phyloP scores from a whole-genome alignment of 2,888 invertebrate genomes.

The Leptopilina drosophilae region DNA sequence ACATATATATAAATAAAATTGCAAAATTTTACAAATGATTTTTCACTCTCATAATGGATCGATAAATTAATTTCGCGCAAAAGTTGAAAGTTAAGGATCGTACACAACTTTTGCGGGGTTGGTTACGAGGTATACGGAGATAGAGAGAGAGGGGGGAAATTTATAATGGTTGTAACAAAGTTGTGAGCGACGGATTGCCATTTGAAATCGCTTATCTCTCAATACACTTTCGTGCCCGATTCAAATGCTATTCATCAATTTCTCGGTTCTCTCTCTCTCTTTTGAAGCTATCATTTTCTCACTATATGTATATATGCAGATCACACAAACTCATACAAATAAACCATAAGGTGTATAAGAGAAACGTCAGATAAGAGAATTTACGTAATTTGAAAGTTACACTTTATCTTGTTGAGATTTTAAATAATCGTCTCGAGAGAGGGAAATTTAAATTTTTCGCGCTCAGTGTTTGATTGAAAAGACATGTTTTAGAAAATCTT shows the following conservation, averaged over 20 bases:
- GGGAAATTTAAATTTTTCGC: not conserved
- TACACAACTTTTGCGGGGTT: conserved; percentile 8
- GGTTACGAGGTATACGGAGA: not conserved
- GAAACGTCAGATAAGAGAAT: conserved; percentile 41
- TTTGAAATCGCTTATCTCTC: conserved; percentile 39
- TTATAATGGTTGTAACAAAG: conserved; percentile 38
- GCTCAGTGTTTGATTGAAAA: conserved; percentile 13
- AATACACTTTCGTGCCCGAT: conserved; percentile 30
- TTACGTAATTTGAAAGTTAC: conserved; percentile 40
- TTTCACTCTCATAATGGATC: not conserved
- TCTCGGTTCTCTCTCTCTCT: conserved; percentile 26
- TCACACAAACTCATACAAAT: not conserved
- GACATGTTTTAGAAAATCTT: conserved; percentile 26
- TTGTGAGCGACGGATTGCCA: conserved; percentile 38
- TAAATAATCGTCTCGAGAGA: conserved; percentile 28
- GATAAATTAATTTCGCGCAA: conserved; percentile 15
- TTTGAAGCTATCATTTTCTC: conserved; percentile 38
- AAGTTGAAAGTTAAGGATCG: conserved; percentile 25
- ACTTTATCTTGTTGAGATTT: conserved; percentile 17
- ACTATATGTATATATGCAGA: conserved; percentile 10
- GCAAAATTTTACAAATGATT: conserved; percentile 24
- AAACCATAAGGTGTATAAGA: not conserved
- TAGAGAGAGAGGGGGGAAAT: not conserved
- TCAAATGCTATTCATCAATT: conserved; percentile 41
- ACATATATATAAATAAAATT: not conserved